Base-by-base conservation (phyloP, 2,113 vertebrate genomes). In the Thinocorus orbignyianus region DNA sequence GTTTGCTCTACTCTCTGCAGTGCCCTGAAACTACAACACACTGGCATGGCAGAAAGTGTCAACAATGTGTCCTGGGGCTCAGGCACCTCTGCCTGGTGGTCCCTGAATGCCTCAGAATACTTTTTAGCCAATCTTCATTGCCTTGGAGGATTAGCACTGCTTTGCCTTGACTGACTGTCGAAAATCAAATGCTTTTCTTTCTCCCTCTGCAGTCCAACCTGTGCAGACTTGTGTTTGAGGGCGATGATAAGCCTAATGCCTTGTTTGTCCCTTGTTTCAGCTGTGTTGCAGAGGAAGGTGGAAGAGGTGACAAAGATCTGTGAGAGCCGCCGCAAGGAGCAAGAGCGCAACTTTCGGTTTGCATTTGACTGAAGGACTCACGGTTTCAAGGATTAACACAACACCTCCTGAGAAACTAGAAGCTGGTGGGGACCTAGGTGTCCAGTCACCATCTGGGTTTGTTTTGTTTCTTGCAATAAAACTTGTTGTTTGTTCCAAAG, bases 231-330 rank as follows among this genome's bases (percentile, higher is more conserved):
- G 28, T 48, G 22, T 33, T 57, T 39, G 15, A 10, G 26, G 18
- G 11, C 57, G 24, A 7, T 2, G 65, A 26, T 64, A 11, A 16
- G 6, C 25, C 31, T 65, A 69, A 73, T 22, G 0, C 2, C 33
- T 58, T 70, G 28, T 88, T 68, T 94, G 55, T 69, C 30, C 51
- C 79, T 11, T 41, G 41, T 41, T 41, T 41, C 86, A 87, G 99
- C 98, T 1, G 96, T 99, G 52, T 97, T 99, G 81, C 99, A 99
- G 98, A 98, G 99, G 52, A 98, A 99, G 84, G 99, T 99, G 57
- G 99, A 99, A 85, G 99, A 99, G 81, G 99, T 99, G 86, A 99
- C 98, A 51, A 99, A 98, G 52, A 95, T 99, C 65, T 99, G 99
- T 1, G 99, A 99, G 95, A 98, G 97, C 37, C 99, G 99, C 11